Evolutionary conservation across 2,888 invertebrate species (phyloP).

Genomic region (Eilema depressum): DNA sequence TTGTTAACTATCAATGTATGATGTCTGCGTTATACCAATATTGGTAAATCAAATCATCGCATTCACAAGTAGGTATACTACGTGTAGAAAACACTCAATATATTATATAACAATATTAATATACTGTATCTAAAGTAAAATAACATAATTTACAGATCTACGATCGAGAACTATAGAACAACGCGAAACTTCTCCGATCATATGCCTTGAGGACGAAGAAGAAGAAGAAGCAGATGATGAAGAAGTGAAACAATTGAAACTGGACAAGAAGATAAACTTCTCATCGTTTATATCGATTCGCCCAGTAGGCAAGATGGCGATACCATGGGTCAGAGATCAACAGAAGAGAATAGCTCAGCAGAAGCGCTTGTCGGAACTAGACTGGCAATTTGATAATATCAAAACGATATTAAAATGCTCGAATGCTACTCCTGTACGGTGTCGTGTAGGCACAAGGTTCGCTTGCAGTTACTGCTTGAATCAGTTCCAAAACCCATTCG

Average conservation of each 20-base stretch:
- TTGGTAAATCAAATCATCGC: background rate
- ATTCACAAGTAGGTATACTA: constrained; percentile 1
- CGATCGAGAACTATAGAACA: constrained; percentile 34
- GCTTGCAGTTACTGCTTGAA: constrained; percentile 72
- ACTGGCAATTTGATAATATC: constrained; percentile 73
- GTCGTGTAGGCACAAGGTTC: constrained; percentile 62
- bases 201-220: constrained; percentile 14
- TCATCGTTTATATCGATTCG: constrained; percentile 63
- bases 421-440: constrained; percentile 72
- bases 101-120: background rate
- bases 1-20: no score
- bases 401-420: constrained; percentile 63
- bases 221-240: constrained; percentile 29
- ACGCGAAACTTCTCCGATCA: constrained; percentile 25
- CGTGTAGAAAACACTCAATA: background rate
- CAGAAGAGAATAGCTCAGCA: constrained; percentile 44
- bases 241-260: constrained; percentile 40
- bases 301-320: constrained; percentile 48
- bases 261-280: constrained; percentile 62
- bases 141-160: constrained; percentile 50
- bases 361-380: constrained; percentile 61
- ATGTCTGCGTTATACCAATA: no score
- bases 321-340: constrained; percentile 45
- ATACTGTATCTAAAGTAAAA: constrained; percentile 10
- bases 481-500: constrained; percentile 63